These are phyloP conservation scores for Troides aeacus DNA, from an alignment of 2,888 invertebrate species.

Conservation along the genomic window DNA sequence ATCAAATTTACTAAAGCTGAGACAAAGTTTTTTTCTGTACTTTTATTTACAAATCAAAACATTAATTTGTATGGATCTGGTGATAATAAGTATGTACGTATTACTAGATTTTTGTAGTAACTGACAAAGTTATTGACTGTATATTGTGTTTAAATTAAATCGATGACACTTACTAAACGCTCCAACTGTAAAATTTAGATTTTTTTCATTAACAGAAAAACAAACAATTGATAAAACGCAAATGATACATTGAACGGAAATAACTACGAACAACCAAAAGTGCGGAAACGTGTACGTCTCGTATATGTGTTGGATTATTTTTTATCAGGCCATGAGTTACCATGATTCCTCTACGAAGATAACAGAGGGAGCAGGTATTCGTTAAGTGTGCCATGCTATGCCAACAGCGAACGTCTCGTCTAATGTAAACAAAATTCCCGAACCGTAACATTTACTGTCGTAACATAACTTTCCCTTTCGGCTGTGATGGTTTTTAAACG, in stretches of 20 bases:
- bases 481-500: not conserved
- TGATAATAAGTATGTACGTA: too few relatives aligned
- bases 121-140: too few relatives aligned
- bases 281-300: not conserved
- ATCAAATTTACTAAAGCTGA: too few relatives aligned
- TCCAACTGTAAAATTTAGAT: too few relatives aligned
- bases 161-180: too few relatives aligned
- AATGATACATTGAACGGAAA: not conserved
- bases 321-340: slow-evolving; percentile 19
- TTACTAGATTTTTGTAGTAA: too few relatives aligned
- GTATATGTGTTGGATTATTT: slow-evolving; percentile 16
- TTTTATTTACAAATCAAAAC: too few relatives aligned
- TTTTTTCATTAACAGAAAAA: too few relatives aligned
- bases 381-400: slow-evolving; percentile 5
- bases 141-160: too few relatives aligned
- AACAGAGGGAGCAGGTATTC: slow-evolving; percentile 18
- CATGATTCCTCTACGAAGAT: slow-evolving; percentile 10
- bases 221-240: not conserved
- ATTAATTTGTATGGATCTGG: too few relatives aligned
- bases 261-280: not conserved
- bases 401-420: slow-evolving; percentile 1
- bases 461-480: slow-evolving; percentile 5
- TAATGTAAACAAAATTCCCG: slow-evolving; percentile 14
- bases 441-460: slow-evolving; percentile 13
- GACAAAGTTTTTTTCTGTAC: too few relatives aligned